A percentile compares a stretch with the other conserved stretches of the same genome.
Evolutionary conservation across 2,113 vertebrate genomes (phyloP).

Genomic region (Salvelinus sp.): DNA sequence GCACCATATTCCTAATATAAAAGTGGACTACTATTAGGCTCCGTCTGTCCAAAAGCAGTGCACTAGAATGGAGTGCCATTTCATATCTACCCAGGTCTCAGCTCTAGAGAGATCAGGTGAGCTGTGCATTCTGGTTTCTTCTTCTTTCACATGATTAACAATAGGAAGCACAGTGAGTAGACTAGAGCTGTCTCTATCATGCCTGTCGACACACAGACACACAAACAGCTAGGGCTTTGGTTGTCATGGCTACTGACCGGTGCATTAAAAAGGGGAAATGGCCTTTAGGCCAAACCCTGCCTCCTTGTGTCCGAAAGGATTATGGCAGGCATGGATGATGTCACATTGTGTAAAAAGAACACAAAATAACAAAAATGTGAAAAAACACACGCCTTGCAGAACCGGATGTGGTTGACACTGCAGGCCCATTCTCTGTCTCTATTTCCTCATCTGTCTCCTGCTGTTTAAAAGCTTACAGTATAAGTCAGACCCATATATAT

Average conservation of each 20-base stretch:
- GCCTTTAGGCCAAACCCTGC: not conserved
- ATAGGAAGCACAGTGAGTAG: constrained; percentile 39
- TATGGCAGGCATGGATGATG: constrained; percentile 5
- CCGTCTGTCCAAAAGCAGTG: too few relatives aligned
- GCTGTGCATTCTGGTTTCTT: constrained; percentile 4
- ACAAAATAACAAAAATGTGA: not conserved
- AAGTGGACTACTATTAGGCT: not conserved
- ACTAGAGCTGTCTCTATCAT: constrained; percentile 6
- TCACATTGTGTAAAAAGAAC: constrained; percentile 7
- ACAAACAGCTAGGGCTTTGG: constrained; percentile 60
- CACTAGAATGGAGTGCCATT: too few relatives aligned
- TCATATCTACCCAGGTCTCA: not conserved
- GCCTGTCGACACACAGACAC: not conserved
- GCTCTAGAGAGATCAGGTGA: not conserved
- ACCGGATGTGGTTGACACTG: not conserved
- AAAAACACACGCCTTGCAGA: not conserved
- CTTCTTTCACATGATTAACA: constrained; percentile 24
- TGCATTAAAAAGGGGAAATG: constrained; percentile 54
- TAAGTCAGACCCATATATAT: too few relatives aligned
- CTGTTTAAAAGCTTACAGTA: not conserved
- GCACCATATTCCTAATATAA: too few relatives aligned
- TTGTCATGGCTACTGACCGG: constrained; percentile 49
- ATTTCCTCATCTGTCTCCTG: not conserved
- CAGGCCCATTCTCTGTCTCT: not conserved
- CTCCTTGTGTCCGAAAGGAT: constrained; percentile 24